These are phyloP conservation scores for Alentia gelatinosa DNA, from an alignment of 2,888 invertebrate species.

Conservation along the genomic window DNA sequence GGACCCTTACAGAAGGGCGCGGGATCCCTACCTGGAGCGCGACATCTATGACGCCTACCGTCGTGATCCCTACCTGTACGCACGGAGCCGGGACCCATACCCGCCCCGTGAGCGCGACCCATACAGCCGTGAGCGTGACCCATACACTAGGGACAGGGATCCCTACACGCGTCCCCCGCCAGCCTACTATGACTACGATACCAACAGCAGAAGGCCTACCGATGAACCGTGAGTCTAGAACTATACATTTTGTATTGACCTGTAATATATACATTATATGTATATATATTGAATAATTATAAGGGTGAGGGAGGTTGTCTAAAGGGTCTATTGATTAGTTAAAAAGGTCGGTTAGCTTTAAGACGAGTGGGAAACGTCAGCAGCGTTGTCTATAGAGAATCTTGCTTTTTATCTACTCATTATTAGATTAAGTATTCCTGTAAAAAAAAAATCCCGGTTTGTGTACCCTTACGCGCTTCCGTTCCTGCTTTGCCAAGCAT, in stretches of 20 bases:
- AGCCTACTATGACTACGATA: conserved; percentile 38
- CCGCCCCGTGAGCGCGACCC: conserved; percentile 19
- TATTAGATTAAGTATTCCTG: too few species aligned
- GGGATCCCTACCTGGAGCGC: conserved; percentile 34
- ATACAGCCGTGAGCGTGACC: conserved; percentile 16
- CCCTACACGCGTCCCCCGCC: conserved; percentile 28
- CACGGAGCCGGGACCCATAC: conserved; percentile 16
- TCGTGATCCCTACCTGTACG: conserved; percentile 40
- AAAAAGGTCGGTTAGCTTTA: too few species aligned
- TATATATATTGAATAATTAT: too few species aligned
- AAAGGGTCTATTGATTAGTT: too few species aligned
- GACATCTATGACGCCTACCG: conserved; percentile 35
- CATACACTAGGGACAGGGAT: conserved; percentile 26
- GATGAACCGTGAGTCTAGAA: conserved; percentile 13
- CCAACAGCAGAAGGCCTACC: neutral
- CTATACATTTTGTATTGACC: neutral
- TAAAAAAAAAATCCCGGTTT: too few species aligned
- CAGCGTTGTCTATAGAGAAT: too few species aligned
- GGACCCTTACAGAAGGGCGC: conserved; percentile 12
- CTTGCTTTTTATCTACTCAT: too few species aligned
- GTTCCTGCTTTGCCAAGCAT: too few species aligned
- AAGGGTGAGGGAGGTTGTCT: too few species aligned
- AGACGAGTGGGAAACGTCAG: too few species aligned
- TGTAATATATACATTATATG: neutral
- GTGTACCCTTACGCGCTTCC: too few species aligned